Base-by-base conservation (phyloP, 2,888 invertebrate species). In the Pinctada fucata region DNA sequence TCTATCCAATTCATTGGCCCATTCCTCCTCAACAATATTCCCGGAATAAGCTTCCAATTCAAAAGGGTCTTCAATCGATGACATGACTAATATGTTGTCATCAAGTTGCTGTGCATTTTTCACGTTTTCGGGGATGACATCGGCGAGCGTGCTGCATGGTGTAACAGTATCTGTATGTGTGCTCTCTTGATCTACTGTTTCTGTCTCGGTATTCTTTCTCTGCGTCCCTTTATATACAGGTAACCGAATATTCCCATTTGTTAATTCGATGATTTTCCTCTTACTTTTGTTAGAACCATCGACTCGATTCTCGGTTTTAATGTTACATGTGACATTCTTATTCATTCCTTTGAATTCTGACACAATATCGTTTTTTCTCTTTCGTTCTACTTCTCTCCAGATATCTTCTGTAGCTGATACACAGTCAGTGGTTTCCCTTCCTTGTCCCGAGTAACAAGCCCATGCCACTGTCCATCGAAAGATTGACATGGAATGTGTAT, bases 341-440 rank as follows among this genome's bases (percentile, higher is more conserved):
- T 71, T 71, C 71, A 71, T 16, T 31, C 52, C 51, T 31, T 71
- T 49, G n/a, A 71, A 71, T 50, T 71, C n/a, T 4, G 71, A 45
- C 5, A 71, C 45, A 2, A 71, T 71, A 5, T 49, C 52, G n/a
- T 2, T 51, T 51, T 71, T 71, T 50, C n/a, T 49, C 16, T 31
- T 71, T 50, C 52, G 71, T 51, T 71, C 71, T 51, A 5, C 51
- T 51, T 71, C 51, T 71, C 52, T 71, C 71, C 71, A 71, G 16
- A 71, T 52, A 71, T n/a, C n/a, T n/a, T n/a, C n/a, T n/a, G n/a
- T n/a, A n/a, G n/a, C n/a, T n/a, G n/a, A n/a, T n/a, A n/a, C 52
- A 51, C 10, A 4, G 71, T 49, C 71, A 71, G 52, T 71, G 71
- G 71, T 31, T 51, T 16, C 4, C 71, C 51, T 4, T 71, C 71